phyloP scores from a whole-genome alignment of 2,797 vertebrate species.

The Kryptolebias ocellatus region DNA sequence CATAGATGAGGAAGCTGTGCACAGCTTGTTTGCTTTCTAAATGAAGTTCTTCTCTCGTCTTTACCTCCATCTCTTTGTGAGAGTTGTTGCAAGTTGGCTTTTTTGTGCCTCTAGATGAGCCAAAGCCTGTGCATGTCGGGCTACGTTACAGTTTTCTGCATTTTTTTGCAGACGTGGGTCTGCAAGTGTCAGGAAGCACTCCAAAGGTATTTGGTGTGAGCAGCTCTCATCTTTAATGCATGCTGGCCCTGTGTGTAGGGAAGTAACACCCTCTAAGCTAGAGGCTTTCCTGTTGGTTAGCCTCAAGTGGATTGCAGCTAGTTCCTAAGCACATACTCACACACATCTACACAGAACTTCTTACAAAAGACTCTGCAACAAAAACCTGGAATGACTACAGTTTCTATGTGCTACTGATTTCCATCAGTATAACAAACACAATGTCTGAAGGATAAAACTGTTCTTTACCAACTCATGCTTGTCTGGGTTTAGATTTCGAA shows the following conservation, averaged over 20 bases:
- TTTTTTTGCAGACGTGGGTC: constrained; percentile 12
- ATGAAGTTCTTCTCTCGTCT: constrained; percentile 51
- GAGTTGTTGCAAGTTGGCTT: constrained; percentile 26
- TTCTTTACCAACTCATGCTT: no score
- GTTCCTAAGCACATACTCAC: constrained; percentile 16
- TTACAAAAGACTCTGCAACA: neutral
- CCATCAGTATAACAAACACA: neutral
- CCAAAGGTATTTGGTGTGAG: constrained; percentile 41
- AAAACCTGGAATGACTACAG: constrained; percentile 1
- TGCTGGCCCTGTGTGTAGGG: constrained; percentile 44
- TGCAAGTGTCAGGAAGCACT: constrained; percentile 33
- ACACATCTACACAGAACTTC: constrained; percentile 9
- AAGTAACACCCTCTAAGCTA: constrained; percentile 51
- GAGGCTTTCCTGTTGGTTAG: constrained; percentile 45
- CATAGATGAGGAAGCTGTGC: constrained; percentile 70
- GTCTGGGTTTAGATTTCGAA: no score
- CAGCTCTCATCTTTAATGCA: constrained; percentile 71
- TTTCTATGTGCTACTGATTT: neutral
- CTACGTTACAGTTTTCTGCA: constrained; percentile 18
- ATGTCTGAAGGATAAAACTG: neutral
- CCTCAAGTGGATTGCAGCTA: constrained; percentile 28
- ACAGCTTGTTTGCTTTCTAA: constrained; percentile 70
- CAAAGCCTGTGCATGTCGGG: constrained; percentile 12
- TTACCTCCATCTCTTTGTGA: constrained; percentile 11
- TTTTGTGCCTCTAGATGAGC: constrained; percentile 26